Evolutionary conservation across 2,888 invertebrate genomes (phyloP).

Genomic region (Cantharis flavilabris): DNA sequence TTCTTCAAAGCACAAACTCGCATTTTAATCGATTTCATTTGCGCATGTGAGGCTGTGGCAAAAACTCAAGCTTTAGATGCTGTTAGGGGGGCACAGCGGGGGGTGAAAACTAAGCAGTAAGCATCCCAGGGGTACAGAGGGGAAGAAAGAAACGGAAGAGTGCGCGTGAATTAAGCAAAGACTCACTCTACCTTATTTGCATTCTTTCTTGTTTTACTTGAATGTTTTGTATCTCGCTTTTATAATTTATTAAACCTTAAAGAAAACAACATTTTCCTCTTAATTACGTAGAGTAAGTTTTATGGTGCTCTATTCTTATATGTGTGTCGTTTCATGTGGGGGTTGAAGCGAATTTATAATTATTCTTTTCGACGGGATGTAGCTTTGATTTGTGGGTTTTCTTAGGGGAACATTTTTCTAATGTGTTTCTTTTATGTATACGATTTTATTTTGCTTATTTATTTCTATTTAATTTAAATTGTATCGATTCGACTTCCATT

Average conservation of each 20-base stretch:
- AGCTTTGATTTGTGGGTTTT: conserved; percentile 37
- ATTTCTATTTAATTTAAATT: conserved; percentile 22
- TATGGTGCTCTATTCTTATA: conserved; percentile 17
- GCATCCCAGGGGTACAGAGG: conserved; percentile 39
- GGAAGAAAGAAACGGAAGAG: conserved; percentile 57
- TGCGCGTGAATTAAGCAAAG: conserved; percentile 57
- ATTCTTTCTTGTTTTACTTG: conserved; percentile 49
- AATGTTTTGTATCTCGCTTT: conserved; percentile 35
- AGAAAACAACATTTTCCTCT: conserved; percentile 11
- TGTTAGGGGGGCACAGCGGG: conserved; percentile 46
- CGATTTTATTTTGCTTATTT: conserved; percentile 17
- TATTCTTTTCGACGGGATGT: conserved; percentile 42
- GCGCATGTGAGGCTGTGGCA: conserved; percentile 66
- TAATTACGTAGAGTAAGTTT: conserved; percentile 24
- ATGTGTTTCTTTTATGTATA: conserved; percentile 26
- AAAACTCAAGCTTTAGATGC: conserved; percentile 55
- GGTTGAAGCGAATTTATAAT: conserved; percentile 45
- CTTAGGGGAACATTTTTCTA: conserved; percentile 25
- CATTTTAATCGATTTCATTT: conserved; percentile 73
- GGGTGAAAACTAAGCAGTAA: conserved; percentile 47
- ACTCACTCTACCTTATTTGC: conserved; percentile 56
- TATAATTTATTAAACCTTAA: conserved; percentile 21
- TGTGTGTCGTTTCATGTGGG: conserved; percentile 37
- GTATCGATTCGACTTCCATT: conserved; percentile 45
- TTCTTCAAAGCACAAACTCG: conserved; percentile 65